Base-by-base conservation (phyloP, 2,113 vertebrate genomes). In the Fukomys damarensis region DNA sequence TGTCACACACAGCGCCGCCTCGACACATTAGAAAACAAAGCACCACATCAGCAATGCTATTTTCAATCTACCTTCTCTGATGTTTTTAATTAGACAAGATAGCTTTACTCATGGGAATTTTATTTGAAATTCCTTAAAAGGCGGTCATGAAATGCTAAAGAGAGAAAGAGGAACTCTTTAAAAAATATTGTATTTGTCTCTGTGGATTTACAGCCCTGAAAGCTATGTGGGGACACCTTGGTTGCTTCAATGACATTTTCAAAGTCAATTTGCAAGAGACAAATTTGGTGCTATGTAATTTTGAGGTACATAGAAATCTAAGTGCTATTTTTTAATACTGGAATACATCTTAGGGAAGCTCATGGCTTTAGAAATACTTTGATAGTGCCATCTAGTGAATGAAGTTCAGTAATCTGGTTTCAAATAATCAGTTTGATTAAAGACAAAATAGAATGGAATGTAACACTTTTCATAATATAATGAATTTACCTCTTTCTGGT, bases 371-470 rank as follows among this genome's bases (percentile, higher is more conserved):
- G 32, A 70, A 91, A 24, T 90, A 98, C 41, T 97, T 98, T 98
- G 92, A 98, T 81, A 96, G 89, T 98, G 96, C 94, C 97, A 98
- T 98, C 98, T 98, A 98, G 96, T 98, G 97, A 96, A 95, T 22
- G 0, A 24, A 97, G 88, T 89, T 89, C 6, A 97, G 87, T 96
- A 90, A 0, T 12, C 96, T 38, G 90, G n/a, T 77, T 58, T 84
- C 94, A 93, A 95, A 26, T 59, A 9, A 0, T 41, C 3, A n/a
- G 0, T 88, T 96, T 70, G 41, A 49, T 86, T 97, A 77, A 74
- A 84, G 43, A 43, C 4, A 46, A 63, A n/a, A 22, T 49, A 61
- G 1, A 17, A 63, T 17, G 1, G 16, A 52, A 24, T 96, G 24
- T 49, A 80, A 28, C 89, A 84, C 94, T 92, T 49, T 68, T 49